Base-by-base conservation (phyloP, 2,113 vertebrate species). In the Phoenicopterus ruber region DNA sequence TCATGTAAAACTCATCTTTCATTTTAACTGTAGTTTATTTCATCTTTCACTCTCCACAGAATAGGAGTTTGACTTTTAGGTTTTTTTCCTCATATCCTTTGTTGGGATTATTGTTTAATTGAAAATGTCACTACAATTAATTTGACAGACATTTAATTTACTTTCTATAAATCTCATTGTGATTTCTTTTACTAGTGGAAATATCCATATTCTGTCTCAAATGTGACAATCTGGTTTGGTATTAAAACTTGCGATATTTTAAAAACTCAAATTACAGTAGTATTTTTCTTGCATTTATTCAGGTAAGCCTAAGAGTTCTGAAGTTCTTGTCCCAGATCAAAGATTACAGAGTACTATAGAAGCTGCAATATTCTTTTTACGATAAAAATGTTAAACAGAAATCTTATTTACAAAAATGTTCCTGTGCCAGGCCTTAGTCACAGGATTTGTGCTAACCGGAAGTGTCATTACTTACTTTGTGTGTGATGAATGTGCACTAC, bases 1-100 rank as follows among this genome's bases (percentile, higher is more conserved):
- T 98, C 94, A 94, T 96, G 95, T 83, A 86, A 96, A 98, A 96
- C 88, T 91, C 17, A 3, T 96, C 94, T 95, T 97, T 97, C 84
- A 71, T 94, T 93, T 85, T 82, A 67, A 94, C 94, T 97, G 93
- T 93, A 62, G 65, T 95, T 97, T 95, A 94, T 93, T 95, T 97
- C 89, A 83, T 44, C 44, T 71, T 95, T 92, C 57, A 55, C 40
- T 82, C 50, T 91, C 15, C 71, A 63, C 52, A 93, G 24, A 91
- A 34, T 38, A 62, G 31, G 70, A 92, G 4, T 82, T 95, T 63
- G 9, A 83, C 36, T 87, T 73, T 34, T 31, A 6, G 16, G 16
- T 61, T 61, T n/a, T 7, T 13, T 38, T 13, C 2, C 8, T 46
- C 9, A 12, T 40, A 25, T 36, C 7, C 16, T 82, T 79, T 52